These are phyloP conservation scores for Drosophila paranaensis DNA, from an alignment of 2,888 invertebrate genomes.

Conservation along the genomic window DNA sequence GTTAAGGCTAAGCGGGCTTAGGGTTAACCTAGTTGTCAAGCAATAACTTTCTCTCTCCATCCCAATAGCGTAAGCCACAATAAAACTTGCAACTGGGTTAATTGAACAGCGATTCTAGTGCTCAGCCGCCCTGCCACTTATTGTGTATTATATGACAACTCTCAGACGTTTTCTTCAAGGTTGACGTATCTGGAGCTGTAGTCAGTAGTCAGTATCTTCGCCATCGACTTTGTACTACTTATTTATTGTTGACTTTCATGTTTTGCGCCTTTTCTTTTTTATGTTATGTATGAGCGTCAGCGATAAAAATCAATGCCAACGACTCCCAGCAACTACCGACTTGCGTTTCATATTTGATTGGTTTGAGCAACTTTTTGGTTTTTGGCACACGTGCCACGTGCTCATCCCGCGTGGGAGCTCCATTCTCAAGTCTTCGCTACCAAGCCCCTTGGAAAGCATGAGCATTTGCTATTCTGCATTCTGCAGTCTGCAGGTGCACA, in stretches of 20 bases:
- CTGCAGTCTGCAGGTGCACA: constrained; percentile 57
- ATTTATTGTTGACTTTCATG: constrained; percentile 48
- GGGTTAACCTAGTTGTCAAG: background rate
- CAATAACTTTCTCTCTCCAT: background rate
- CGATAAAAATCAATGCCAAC: constrained; percentile 74
- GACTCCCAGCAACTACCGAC: constrained; percentile 32
- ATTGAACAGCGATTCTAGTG: background rate
- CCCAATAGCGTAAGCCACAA: background rate
- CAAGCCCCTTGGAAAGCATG: constrained; percentile 7
- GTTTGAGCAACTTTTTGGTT: constrained; percentile 4
- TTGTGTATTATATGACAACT: background rate
- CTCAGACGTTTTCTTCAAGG: constrained; percentile 5
- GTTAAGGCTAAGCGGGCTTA: background rate
- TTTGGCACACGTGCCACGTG: constrained; percentile 55
- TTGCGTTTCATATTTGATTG: constrained; percentile 28
- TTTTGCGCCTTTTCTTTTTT: constrained; percentile 13
- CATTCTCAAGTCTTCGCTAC: constrained; percentile 18
- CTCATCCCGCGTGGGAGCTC: constrained; percentile 46
- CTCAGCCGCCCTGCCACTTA: background rate
- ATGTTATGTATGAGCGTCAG: constrained; percentile 22
- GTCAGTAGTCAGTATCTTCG: constrained; percentile 14
- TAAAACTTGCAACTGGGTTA: constrained; percentile 7
- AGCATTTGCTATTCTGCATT: constrained; percentile 14
- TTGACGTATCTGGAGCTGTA: constrained; percentile 1
- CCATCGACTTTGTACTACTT: constrained; percentile 20